Base-by-base conservation (phyloP, 2,888 invertebrate genomes). In the Drosophila crucigera region DNA sequence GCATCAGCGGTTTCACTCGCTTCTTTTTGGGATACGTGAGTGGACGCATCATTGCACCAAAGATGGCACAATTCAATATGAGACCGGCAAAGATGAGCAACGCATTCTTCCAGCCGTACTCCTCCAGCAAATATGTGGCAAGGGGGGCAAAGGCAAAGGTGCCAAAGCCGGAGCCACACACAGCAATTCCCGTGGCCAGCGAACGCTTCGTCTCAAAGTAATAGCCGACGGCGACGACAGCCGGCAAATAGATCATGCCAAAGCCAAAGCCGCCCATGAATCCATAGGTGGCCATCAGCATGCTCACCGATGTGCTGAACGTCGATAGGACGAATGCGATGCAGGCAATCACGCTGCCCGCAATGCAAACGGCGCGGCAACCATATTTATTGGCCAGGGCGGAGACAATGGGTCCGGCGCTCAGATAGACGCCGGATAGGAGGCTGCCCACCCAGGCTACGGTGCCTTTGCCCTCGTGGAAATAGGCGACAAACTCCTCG, bases 181-280 rank as follows among this genome's bases (percentile, higher is more conserved):
- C 99, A 0, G 99, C 99, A 69, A 97, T 97, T 63, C 96, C 99
- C 61, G 99, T 99, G 56, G 99, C 99, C 78, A 99, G 94, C 16
- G 99, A 98, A 75, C 99, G 95, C 89, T 97, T 97, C 55, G 98
- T 97, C 94, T 99, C 99, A 94, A 99, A 99, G 94, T 99, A 99
- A 94, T 98, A 98, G 9, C 98, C 98, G 33, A 99, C 99, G 64
- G 98, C 98, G 16, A 99, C 99, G 47, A 99, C 99, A 3, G 99
- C 99, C 0, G 99, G 99, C 55, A 99, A 95, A 94, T 98, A 98
- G 90, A 98, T 97, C 94, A 98, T 95, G 76, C 98, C 98, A 92
- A 98, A 97, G 30, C 98, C 98, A 85, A 98, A 96, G 79, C 98
- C 99, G 94, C 99, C 99, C 91, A 99, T 94, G 66, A 98, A 95